Evolutionary conservation across 2,113 vertebrate genomes (phyloP).

Genomic region (Neogale vison): DNA sequence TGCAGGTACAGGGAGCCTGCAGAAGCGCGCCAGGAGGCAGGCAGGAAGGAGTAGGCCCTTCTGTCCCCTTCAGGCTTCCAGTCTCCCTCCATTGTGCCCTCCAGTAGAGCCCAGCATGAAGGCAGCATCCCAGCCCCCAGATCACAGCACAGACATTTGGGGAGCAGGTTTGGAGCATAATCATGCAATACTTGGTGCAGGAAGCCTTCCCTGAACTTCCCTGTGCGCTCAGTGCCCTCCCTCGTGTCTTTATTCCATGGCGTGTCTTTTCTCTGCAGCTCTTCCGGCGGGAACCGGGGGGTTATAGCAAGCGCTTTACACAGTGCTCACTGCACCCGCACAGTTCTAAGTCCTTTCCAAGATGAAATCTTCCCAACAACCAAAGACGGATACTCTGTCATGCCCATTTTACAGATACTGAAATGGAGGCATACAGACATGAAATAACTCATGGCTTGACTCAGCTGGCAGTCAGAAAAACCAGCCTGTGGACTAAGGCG

Average conservation of each 20-base stretch:
- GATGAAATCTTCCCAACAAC: not conserved
- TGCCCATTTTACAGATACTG: not conserved
- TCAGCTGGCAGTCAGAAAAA: not conserved
- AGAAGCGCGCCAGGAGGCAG: not conserved
- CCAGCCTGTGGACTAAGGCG: not conserved
- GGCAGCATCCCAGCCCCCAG: not conserved
- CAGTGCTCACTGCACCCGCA: not conserved
- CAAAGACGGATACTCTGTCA: not conserved
- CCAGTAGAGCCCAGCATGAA: not conserved
- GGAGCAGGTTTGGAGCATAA: not conserved
- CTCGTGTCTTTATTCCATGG: accelerated
- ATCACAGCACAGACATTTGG: not conserved
- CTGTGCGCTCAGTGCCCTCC: not conserved
- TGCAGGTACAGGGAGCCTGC: not conserved
- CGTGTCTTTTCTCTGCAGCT: not conserved
- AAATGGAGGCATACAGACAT: not conserved
- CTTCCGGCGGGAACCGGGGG: not conserved
- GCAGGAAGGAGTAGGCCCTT: not conserved
- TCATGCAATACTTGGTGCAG: not conserved
- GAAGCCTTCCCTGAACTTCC: not conserved
- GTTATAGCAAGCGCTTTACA: not conserved
- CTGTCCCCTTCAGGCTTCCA: not conserved
- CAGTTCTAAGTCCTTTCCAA: not conserved
- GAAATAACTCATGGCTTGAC: not conserved
- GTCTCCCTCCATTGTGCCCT: not conserved